phyloP scores from a whole-genome alignment of 2,797 vertebrate genomes.

The Phaenicophaeus curvirostris region DNA sequence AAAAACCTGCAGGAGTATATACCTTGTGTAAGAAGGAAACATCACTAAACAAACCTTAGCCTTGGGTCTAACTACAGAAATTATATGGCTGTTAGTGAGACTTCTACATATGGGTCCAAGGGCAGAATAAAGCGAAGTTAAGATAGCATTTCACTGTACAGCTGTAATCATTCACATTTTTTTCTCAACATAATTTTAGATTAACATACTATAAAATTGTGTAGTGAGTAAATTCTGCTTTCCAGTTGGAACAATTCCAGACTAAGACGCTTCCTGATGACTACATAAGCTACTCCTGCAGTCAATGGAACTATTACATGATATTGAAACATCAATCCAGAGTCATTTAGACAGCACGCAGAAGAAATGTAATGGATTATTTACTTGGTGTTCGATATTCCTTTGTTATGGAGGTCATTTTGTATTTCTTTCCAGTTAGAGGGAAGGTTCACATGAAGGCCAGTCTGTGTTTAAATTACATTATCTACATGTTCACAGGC shows the following conservation, averaged over 20 bases:
- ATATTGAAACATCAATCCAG: background rate
- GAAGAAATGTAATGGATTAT: background rate
- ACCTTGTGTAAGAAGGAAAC: background rate
- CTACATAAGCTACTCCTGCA: background rate
- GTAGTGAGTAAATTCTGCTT: background rate
- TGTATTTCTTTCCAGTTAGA: background rate
- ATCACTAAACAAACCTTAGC: background rate
- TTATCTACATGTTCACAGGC: background rate
- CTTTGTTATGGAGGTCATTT: background rate
- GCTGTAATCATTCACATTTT: background rate
- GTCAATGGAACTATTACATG: background rate
- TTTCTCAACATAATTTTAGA: background rate
- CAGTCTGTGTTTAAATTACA: background rate
- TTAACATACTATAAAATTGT: background rate
- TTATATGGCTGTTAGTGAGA: background rate
- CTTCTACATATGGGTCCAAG: background rate
- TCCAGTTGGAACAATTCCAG: background rate
- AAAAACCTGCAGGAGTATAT: background rate
- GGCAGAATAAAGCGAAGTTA: background rate
- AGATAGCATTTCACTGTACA: background rate
- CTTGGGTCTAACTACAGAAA: background rate
- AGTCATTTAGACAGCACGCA: background rate
- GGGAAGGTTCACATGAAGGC: background rate
- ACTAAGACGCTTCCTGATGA: background rate
- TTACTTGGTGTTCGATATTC: background rate